phyloP scores from a whole-genome alignment of 2,113 vertebrate genomes.

The Oreocharis arfaki region DNA sequence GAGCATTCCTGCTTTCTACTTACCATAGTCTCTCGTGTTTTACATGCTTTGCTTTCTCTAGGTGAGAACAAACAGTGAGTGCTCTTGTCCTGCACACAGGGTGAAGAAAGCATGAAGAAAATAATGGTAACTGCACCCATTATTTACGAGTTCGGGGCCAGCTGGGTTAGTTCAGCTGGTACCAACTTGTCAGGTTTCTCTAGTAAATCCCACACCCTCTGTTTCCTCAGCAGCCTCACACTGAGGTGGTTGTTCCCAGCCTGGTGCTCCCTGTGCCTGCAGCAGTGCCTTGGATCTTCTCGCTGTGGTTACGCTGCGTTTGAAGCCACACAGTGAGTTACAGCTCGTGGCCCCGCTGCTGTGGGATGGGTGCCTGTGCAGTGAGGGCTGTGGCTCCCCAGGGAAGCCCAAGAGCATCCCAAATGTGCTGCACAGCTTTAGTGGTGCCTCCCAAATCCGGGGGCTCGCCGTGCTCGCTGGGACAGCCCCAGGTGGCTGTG shows the following conservation, averaged over 20 bases:
- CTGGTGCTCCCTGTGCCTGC: not conserved
- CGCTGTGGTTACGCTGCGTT: rapidly evolving
- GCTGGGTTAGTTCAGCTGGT: not conserved
- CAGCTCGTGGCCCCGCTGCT: not conserved
- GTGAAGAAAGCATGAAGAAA: not conserved
- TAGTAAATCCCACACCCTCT: not conserved
- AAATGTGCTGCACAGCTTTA: not conserved
- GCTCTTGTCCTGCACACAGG: not conserved
- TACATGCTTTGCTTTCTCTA: not conserved
- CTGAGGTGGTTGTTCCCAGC: not conserved
- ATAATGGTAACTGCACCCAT: not conserved
- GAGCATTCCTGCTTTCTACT: not conserved
- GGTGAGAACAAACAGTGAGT: not conserved
- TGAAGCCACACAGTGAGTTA: not conserved
- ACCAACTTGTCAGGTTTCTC: not conserved
- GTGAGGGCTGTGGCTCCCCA: not conserved
- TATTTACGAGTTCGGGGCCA: not conserved
- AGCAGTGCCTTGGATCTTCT: not conserved
- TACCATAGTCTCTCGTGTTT: not conserved
- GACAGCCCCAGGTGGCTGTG: not conserved
- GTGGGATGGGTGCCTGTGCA: not conserved
- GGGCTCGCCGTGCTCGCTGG: not conserved
- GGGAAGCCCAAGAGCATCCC: not conserved
- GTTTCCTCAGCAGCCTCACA: not conserved
- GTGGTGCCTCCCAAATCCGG: not conserved